Base-by-base conservation (phyloP, 2,888 invertebrate genomes). In the Microplitis deprimator region DNA sequence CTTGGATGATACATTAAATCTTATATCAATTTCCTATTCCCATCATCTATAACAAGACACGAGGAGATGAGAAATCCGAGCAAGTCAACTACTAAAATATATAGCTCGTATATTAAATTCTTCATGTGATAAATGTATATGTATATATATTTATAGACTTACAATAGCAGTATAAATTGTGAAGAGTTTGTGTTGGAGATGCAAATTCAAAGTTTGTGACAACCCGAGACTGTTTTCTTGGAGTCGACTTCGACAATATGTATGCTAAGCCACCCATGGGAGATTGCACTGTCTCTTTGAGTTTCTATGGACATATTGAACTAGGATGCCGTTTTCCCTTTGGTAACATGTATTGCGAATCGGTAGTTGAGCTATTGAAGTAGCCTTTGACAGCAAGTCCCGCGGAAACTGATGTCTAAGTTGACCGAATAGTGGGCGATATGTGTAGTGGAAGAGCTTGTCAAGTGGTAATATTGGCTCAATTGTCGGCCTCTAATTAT, bases 281-380 rank as follows among this genome's bases (percentile, higher is more conserved):
- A 41, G 60, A 70, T 70, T 41, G 50, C 70, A 50, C 20, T 17
- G 60, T 70, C n/a, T 70, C 70, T 17, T 17, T 29, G 20, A 50
- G 50, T 13, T 50, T 50, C 50, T 13, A 13, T 50, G 50, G 13
- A 5, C 50, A 50, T 50, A 50, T 50, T 50, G 50, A 50, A 50
- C 50, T 50, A 4, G 13, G 8, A 50, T 5, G 10, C 13, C 50
- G 50, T 13, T 50, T 29, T 50, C 50, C 13, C 50, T 50, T 50
- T 8, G 13, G 50, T 10, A 13, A n/a, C 50, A 10, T 70, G 13
- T 70, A 70, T 50, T 8, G 50, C 13, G 50, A 13, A 13, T 50
- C 13, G 50, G 13, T 13, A 50, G 50, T 40, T 20, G 20, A 70
- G 20, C 20, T n/a, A 59, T 59, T 70, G 59, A 38, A 29, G 60